These are phyloP conservation scores for Melitaea cinxia DNA, from an alignment of 1,140 invertebrate genomes.

Conservation along the genomic window DNA sequence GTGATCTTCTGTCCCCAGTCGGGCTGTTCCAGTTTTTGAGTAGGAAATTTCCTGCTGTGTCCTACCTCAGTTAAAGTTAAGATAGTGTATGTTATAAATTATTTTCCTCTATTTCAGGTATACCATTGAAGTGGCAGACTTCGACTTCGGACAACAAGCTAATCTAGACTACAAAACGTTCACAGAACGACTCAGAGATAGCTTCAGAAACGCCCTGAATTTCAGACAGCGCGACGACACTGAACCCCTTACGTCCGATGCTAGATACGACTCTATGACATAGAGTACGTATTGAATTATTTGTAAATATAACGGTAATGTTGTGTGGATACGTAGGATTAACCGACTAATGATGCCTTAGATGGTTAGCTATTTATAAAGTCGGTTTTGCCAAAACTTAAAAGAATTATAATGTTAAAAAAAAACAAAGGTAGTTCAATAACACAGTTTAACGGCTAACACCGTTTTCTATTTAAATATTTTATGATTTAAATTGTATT, in stretches of 20 bases:
- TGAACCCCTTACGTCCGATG: constrained; percentile 62
- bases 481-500: too few species aligned
- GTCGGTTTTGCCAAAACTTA: not conserved
- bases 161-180: constrained; percentile 94
- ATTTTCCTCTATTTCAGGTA: constrained; percentile 82
- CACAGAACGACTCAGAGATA: constrained; percentile 88
- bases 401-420: not conserved
- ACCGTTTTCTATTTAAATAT: too few species aligned
- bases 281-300: constrained; percentile 35
- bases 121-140: constrained; percentile 92
- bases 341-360: not conserved
- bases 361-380: not conserved
- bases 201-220: constrained; percentile 85
- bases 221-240: constrained; percentile 70
- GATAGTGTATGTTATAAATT: too few species aligned
- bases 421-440: not conserved
- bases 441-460: not conserved
- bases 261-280: constrained; percentile 79
- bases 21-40: too few species aligned
- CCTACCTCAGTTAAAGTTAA: too few species aligned
- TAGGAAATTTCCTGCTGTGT: too few species aligned
- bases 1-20: too few species aligned
- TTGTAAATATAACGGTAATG: not conserved
- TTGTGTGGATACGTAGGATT: not conserved
- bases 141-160: constrained; percentile 90